phyloP scores from a whole-genome alignment of 2,888 invertebrate species.

The Dynastes tityus region DNA sequence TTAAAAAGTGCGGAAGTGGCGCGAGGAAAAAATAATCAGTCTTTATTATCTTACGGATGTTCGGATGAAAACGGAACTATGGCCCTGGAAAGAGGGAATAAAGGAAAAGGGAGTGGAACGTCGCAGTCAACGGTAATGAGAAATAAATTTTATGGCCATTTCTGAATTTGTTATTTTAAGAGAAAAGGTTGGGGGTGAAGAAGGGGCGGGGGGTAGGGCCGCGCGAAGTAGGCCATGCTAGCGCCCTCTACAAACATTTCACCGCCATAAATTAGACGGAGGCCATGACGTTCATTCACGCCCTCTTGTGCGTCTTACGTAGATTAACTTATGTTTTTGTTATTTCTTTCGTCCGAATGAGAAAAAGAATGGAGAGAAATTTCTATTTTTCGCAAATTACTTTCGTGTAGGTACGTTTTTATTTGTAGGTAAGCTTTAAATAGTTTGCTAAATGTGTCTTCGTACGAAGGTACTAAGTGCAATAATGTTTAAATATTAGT shows the following conservation, averaged over 20 bases:
- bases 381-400: conserved; percentile 38
- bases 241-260: conserved; percentile 41
- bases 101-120: conserved; percentile 51
- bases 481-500: too few species aligned
- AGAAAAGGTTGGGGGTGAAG: conserved; percentile 29
- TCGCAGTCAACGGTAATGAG: conserved; percentile 48
- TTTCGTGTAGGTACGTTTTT: conserved; percentile 11
- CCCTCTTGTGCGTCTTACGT: conserved; percentile 45
- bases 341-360: conserved; percentile 37
- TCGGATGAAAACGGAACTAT: conserved; percentile 57
- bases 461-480: neutral
- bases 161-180: conserved; percentile 48
- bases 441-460: neutral
- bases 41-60: conserved; percentile 57
- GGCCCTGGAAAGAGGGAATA: conserved; percentile 51
- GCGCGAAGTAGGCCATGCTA: conserved; percentile 36
- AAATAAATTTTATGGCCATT: conserved; percentile 51
- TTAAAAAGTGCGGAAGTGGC: conserved; percentile 47
- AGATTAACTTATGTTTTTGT: conserved; percentile 45
- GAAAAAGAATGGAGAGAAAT: conserved; percentile 17
- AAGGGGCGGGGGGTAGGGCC: neutral
- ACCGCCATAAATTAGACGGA: conserved; percentile 40
- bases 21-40: conserved; percentile 54
- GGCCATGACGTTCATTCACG: conserved; percentile 44
- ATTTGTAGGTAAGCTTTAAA: neutral